Evolutionary conservation across 2,888 invertebrate species (phyloP).

Genomic region (Dryadula phaetusa): DNA sequence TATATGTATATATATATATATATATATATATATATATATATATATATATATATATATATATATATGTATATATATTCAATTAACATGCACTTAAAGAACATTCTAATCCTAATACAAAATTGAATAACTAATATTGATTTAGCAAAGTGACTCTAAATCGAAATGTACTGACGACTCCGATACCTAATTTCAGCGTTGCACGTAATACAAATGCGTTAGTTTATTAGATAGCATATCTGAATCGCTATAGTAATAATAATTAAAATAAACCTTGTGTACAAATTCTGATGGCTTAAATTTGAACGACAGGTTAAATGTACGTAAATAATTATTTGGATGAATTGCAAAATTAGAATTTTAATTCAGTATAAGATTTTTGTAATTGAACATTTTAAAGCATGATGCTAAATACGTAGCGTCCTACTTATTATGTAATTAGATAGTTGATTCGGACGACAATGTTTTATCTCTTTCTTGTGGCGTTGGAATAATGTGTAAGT

Average conservation of each 20-base stretch:
- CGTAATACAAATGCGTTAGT: conserved; percentile 26
- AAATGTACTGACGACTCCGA: conserved; percentile 22
- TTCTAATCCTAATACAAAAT: background rate
- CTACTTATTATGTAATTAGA: conserved; percentile 12
- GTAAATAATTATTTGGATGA: conserved; percentile 11
- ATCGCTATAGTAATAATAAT: background rate
- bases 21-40: too few relatives aligned
- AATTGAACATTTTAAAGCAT: background rate
- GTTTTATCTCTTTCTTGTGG: conserved; percentile 7
- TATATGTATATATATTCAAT: too few relatives aligned
- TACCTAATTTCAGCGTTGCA: conserved; percentile 23
- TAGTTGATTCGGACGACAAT: conserved; percentile 6
- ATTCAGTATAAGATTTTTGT: conserved; percentile 21
- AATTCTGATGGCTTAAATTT: background rate
- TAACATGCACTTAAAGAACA: background rate
- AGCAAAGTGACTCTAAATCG: background rate
- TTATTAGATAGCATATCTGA: conserved; percentile 30
- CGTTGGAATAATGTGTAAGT: background rate
- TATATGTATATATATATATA: too few relatives aligned
- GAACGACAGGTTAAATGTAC: background rate
- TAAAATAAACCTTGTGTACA: background rate
- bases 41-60: too few relatives aligned
- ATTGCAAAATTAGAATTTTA: conserved; percentile 17
- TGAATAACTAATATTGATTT: conserved; percentile 6
- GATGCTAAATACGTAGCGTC: background rate